Base-by-base conservation (phyloP, 2,113 vertebrate species). In the Nothoprocta pentlandii region DNA sequence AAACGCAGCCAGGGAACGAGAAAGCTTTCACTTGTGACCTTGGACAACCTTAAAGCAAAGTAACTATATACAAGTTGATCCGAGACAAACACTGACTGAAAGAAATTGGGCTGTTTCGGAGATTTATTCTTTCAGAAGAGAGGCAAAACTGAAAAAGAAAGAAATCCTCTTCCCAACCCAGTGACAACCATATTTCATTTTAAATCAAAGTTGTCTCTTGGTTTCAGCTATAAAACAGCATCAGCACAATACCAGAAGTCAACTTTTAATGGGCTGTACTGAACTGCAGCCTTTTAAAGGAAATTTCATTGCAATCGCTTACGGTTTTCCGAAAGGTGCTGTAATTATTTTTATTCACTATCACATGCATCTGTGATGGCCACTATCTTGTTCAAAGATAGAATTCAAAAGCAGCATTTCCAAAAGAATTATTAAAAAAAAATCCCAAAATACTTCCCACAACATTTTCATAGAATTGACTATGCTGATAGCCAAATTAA, bases 101-200 rank as follows among this genome's bases (percentile, higher is more conserved):
- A 71, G 32, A 78, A 90, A 87, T 78, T n/a, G 23, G 41, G 15
- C 12, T 53, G 36, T 75, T 79, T 44, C 77, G 89, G 76, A 81
- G 49, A 68, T 17, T 91, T 12, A 16, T 0, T 1, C n/a, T 82
- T 95, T 88, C 17, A 59, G 22, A 75, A 88, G 62, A 75, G 19
- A 90, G 56, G 61, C 62, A 64, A 84, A 86, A 62, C 9, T 14
- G 49, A 70, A 61, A 17, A 41, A 69, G 58, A 16, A 78, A 49
- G 49, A 90, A 94, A 94, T 88, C 36, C 61, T 84, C 80, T 86
- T 86, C 66, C n/a, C 89, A 94, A 34, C 34, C 80, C 39, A 87
- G 34, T 46, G 34, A 89, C 36, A 95, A 69, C 3, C 32, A 36
- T 66, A 63, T 44, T 78, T 89, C 58, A 34, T 62, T 84, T 90